Percentiles rank a stretch among this genome's conserved stretches.
These are phyloP conservation scores for Rhegmatorhina hoffmannsi DNA, from an alignment of 2,113 vertebrate genomes.

Conservation along the genomic window DNA sequence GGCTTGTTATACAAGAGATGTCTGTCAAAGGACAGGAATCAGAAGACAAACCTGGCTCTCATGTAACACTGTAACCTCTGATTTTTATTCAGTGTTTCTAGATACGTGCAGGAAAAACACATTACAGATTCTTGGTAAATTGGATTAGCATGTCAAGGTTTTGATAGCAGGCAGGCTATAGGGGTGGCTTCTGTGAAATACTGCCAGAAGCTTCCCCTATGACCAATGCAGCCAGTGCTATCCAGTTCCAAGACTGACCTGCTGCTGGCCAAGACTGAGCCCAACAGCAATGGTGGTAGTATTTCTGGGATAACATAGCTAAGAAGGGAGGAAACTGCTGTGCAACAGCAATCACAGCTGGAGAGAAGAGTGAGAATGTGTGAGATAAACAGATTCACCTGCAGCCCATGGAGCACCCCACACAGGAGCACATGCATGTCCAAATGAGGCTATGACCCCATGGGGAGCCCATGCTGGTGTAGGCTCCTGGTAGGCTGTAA, in stretches of 20 bases:
- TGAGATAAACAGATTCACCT: neutral
- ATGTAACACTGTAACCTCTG: neutral
- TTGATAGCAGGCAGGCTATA: neutral
- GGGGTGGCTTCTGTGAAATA: neutral
- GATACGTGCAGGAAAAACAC: neutral
- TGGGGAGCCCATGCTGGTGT: neutral
- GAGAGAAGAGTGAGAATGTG: neutral
- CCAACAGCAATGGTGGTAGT: neutral
- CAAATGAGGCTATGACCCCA: neutral
- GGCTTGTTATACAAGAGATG: neutral
- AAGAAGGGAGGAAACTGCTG: neutral
- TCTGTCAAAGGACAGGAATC: neutral
- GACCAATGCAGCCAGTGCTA: neutral
- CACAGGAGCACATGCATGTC: neutral
- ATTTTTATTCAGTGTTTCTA: neutral
- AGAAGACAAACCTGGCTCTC: neutral
- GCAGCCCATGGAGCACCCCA: accelerated
- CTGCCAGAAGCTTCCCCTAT: neutral
- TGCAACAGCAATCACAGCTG: neutral
- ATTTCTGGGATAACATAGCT: neutral
- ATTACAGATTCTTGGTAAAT: accelerated
- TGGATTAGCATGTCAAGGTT: neutral
- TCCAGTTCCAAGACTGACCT: neutral
- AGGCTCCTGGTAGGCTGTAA: neutral
- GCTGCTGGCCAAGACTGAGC: accelerated